Evolutionary conservation across 2,797 vertebrate species (phyloP).

Genomic region (Numenius phaeopus): DNA sequence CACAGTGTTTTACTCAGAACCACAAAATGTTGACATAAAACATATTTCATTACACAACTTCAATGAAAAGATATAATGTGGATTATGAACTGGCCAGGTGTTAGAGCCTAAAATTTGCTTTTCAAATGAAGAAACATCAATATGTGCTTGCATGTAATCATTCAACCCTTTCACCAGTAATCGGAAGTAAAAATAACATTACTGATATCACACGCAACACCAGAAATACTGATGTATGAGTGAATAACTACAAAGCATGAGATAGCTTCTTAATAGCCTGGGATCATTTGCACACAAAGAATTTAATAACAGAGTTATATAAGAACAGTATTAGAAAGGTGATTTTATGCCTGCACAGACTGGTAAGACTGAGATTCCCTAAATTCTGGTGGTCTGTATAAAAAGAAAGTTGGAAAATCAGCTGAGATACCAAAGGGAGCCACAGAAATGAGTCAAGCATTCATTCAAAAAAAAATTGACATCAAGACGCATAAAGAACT

Average conservation of each 20-base stretch:
- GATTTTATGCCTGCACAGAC: background rate
- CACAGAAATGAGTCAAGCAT: background rate
- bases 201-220: background rate
- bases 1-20: background rate
- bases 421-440: background rate
- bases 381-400: background rate
- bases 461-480: conserved; percentile 17
- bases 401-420: conserved; percentile 8
- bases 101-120: background rate
- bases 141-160: background rate
- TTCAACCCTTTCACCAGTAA: background rate
- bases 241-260: background rate
- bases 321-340: background rate
- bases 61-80: background rate
- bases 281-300: background rate
- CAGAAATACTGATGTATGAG: background rate
- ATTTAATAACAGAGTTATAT: background rate
- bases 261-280: background rate
- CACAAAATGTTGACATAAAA: background rate
- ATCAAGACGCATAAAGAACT: conserved; percentile 12
- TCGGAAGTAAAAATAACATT: background rate
- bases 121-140: background rate
- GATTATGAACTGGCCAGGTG: background rate
- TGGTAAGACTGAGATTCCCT: background rate
- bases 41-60: background rate